Evolutionary conservation across 2,888 invertebrate species (phyloP).

Genomic region (Matsumyia berberina): DNA sequence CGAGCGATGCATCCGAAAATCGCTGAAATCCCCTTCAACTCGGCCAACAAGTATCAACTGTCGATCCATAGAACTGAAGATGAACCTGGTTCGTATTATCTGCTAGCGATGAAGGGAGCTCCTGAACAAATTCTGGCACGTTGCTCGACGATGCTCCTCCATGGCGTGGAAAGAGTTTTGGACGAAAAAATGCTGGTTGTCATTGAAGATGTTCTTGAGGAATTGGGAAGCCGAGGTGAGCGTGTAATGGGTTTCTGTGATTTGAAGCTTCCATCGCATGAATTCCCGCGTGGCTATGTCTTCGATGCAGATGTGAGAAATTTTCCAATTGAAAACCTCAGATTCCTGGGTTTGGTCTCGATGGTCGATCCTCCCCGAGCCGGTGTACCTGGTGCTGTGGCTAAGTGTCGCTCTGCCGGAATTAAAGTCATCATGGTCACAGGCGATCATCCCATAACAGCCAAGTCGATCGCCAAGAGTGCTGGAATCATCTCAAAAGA

Average conservation of each 20-base stretch:
- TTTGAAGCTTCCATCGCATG: conserved; percentile 91
- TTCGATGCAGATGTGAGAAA: conserved; percentile 89
- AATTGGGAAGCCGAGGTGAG: conserved; percentile 93
- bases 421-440: conserved; percentile 91
- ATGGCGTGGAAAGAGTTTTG: conserved; percentile 92
- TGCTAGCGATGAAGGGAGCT: conserved; percentile 97
- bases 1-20: conserved; percentile 89
- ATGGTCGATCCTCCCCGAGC: conserved; percentile 90
- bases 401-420: conserved; percentile 88
- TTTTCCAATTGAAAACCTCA: conserved; percentile 81
- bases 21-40: conserved; percentile 95
- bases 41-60: conserved; percentile 95
- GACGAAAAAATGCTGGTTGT: too few species aligned
- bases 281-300: conserved; percentile 93
- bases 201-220: conserved; percentile 95
- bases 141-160: conserved; percentile 92
- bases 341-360: conserved; percentile 86
- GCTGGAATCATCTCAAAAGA: conserved; percentile 88
- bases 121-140: conserved; percentile 96
- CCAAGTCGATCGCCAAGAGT: conserved; percentile 89
- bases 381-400: conserved; percentile 88
- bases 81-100: conserved; percentile 91
- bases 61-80: conserved; percentile 96
- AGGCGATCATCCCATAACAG: conserved; percentile 90
- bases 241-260: conserved; percentile 96